Evolutionary conservation across 2,113 vertebrate species (phyloP), one percentile per base, ranked within the genome.

Genomic region (Tragulus kanchil): DNA sequence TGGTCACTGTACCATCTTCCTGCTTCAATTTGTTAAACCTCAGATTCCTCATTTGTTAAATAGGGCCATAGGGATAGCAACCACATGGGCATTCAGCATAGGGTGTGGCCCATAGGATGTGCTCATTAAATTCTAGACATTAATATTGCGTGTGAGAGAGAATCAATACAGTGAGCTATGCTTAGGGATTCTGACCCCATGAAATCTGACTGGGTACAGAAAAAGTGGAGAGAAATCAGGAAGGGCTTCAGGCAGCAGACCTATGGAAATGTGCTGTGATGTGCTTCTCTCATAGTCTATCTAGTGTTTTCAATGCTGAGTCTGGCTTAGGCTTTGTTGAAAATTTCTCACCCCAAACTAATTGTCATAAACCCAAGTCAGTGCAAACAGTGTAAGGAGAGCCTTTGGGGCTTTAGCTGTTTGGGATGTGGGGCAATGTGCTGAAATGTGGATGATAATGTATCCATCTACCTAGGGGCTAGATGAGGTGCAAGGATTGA

Each of bases 361-460:
- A 93, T 69, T 52, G 42, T 69, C 16, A 42, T 69, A 93, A 95
- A 36, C 14, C n/a, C 26, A 81, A 45, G 61, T 86, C 81, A 96
- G 81, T 85, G 13, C 52, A 19, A 17, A 61, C 56, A 82, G 31
- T 45, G 48, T 59, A 48, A 45, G 8, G 23, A 88, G 16, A n/a
- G 7, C 42, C 48, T 85, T 59, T 59, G 58, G 26, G 62, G 25
- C 21, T 71, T 61, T 58, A 1, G 14, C 28, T 58, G 15, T 75
- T 89, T 17, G 42, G 36, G 36, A 36, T 36, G 6, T 50, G 61
- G 23, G 13, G 26, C 14, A 61, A 42, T 42, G 19, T 28, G n/a
- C 21, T 52, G 13, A 85, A 56, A 61, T 64, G 21, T 65, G 45
- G 61, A 21, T 52, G 31, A 62, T 28, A 45, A 26, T 4, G 14